Evolutionary conservation across 2,797 vertebrate genomes (phyloP).

Genomic region (Phrynocephalus vlangalii): DNA sequence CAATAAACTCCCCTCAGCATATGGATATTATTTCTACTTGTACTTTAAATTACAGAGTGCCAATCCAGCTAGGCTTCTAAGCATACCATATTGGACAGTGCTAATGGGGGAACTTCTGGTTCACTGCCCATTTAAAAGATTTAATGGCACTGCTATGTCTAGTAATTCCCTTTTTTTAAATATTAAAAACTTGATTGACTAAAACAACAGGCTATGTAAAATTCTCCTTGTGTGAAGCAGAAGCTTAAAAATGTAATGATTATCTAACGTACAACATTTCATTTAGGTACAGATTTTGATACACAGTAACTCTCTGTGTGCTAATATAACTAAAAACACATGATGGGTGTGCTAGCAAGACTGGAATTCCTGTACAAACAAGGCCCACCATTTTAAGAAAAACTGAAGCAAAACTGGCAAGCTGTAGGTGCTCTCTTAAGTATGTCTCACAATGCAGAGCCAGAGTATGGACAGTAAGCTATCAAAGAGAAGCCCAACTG

Average conservation of each 20-base stretch:
- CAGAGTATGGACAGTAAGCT: slow-evolving; percentile 70
- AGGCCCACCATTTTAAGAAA: slow-evolving; percentile 68
- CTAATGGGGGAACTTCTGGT: slow-evolving; percentile 43
- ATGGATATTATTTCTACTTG: slow-evolving; percentile 17
- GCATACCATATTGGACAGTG: slow-evolving; percentile 18
- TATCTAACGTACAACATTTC: slow-evolving; percentile 69
- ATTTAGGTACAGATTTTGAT: slow-evolving; percentile 73
- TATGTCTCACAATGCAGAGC: slow-evolving; percentile 69
- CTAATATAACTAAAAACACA: slow-evolving; percentile 70
- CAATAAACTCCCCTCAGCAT: not conserved
- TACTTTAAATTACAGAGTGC: slow-evolving; percentile 33
- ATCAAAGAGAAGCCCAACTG: slow-evolving; percentile 67
- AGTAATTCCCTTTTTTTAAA: slow-evolving; percentile 48
- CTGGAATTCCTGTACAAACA: slow-evolving; percentile 71
- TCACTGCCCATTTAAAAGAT: slow-evolving; percentile 43
- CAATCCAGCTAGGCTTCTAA: slow-evolving; percentile 39
- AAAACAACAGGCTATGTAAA: slow-evolving; percentile 62
- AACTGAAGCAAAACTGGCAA: slow-evolving; percentile 71
- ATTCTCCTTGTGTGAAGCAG: slow-evolving; percentile 61
- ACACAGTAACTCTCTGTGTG: slow-evolving; percentile 66
- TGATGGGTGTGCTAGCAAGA: slow-evolving; percentile 69
- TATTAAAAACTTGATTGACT: slow-evolving; percentile 40
- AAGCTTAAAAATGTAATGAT: slow-evolving; percentile 67
- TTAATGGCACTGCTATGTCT: slow-evolving; percentile 39
- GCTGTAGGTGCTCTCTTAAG: slow-evolving; percentile 64